A percentile compares a stretch with the other conserved stretches of the same genome.
Conservation (phyloP, 2,888 invertebrate genomes). For the Melanchra persicariae region DNA sequence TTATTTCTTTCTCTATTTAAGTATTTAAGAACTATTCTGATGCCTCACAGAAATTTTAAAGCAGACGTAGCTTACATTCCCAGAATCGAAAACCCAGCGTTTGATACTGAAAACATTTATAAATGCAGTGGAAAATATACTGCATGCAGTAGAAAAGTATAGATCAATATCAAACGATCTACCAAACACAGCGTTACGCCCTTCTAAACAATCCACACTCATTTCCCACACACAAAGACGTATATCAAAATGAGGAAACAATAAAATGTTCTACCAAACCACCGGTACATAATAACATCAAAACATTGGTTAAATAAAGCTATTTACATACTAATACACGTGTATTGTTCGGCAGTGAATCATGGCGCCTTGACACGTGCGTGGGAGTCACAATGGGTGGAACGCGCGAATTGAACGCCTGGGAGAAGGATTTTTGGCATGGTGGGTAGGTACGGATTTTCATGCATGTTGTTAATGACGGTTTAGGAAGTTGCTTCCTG, state of each 20-base stretch:
- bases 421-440: constrained; percentile 47
- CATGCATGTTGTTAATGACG: not conserved
- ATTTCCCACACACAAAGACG: constrained; percentile 31
- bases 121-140: too few relatives aligned
- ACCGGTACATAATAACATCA: constrained; percentile 27
- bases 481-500: constrained; percentile 11
- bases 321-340: constrained; percentile 66
- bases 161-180: too few relatives aligned
- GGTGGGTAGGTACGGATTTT: constrained; percentile 23
- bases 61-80: too few relatives aligned
- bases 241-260: constrained; percentile 33
- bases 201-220: not conserved
- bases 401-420: constrained; percentile 52
- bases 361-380: constrained; percentile 81
- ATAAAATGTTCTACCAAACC: constrained; percentile 31
- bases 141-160: too few relatives aligned
- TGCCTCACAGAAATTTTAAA: too few relatives aligned
- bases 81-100: too few relatives aligned
- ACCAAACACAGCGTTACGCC: too few relatives aligned
- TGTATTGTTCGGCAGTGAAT: constrained; percentile 74
- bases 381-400: constrained; percentile 82
- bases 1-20: too few relatives aligned
- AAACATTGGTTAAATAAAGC: constrained; percentile 54
- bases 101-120: too few relatives aligned
- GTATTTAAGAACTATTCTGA: too few relatives aligned